These are phyloP conservation scores for Oncopeltus fasciatus DNA, from an alignment of 1,140 invertebrate genomes.

Conservation along the genomic window DNA sequence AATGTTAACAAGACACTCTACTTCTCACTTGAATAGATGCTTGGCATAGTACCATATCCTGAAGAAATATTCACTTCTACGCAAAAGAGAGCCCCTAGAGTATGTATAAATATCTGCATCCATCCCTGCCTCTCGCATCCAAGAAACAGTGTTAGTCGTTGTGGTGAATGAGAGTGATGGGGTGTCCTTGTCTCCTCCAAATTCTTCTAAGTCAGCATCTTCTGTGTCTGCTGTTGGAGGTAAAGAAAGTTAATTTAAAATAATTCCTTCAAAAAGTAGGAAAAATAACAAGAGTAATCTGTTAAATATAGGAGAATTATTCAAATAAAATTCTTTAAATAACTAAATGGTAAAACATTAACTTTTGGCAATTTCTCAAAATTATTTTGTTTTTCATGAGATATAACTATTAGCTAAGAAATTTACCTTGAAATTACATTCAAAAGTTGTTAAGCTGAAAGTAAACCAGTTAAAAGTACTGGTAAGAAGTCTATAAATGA, in stretches of 20 bases:
- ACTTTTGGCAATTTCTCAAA: too few relatives aligned
- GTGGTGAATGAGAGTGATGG: constrained; percentile 64
- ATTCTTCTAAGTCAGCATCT: constrained; percentile 35
- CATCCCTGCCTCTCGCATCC: constrained; percentile 80
- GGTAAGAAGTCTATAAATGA: too few relatives aligned
- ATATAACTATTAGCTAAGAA: too few relatives aligned
- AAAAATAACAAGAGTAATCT: too few relatives aligned
- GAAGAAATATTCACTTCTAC: constrained; percentile 88
- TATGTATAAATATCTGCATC: constrained; percentile 83
- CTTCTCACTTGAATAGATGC: constrained; percentile 56
- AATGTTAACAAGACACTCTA: constrained; percentile 9
- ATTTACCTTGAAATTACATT: too few relatives aligned
- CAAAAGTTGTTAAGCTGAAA: too few relatives aligned
- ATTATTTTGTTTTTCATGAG: too few relatives aligned
- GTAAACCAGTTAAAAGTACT: too few relatives aligned
- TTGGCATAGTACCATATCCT: constrained; percentile 76
- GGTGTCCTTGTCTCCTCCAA: constrained; percentile 40
- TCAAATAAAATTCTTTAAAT: too few relatives aligned
- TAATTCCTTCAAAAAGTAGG: too few relatives aligned
- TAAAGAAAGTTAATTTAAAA: not conserved
- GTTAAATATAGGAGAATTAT: too few relatives aligned
- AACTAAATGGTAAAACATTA: too few relatives aligned
- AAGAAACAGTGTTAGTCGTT: constrained; percentile 83
- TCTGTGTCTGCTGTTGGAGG: constrained; percentile 17
- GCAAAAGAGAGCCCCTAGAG: constrained; percentile 60